Conservation (phyloP, 92 coral and sea anemone species). For the Porites evermanni region DNA sequence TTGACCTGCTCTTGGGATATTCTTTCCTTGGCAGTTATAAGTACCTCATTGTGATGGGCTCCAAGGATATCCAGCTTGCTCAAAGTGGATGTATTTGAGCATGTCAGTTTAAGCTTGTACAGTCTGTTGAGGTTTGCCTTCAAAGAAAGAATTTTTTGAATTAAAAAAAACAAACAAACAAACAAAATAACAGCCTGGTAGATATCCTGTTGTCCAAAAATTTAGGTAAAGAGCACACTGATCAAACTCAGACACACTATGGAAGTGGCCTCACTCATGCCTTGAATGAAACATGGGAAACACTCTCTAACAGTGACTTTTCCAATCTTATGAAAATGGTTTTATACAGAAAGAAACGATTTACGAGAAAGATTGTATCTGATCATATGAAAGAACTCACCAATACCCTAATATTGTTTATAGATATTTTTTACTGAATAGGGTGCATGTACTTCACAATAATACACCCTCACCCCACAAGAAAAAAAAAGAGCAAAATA, state of each 20-base stretch:
- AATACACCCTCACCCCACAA: too few species aligned
- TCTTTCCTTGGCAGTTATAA: conserved; percentile 39
- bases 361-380: conserved; percentile 17
- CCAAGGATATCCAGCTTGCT: conserved; percentile 54
- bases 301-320: conserved; percentile 10
- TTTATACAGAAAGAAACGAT: conserved; percentile 26
- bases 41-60: conserved; percentile 37
- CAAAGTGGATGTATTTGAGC: conserved; percentile 51
- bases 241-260: neutral
- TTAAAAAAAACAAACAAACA: neutral
- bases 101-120: conserved; percentile 51
- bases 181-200: conserved; percentile 27
- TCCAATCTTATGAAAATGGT: conserved; percentile 7
- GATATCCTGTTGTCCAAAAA: conserved; percentile 24
- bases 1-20: conserved; percentile 25
- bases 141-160: neutral
- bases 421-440: conserved; percentile 16
- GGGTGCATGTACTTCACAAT: neutral
- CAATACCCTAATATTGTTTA: conserved; percentile 14
- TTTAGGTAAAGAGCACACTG: conserved; percentile 26
- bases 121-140: conserved; percentile 54
- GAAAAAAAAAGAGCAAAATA: conserved; percentile 8
- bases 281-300: conserved; percentile 23
- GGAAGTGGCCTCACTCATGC: conserved; percentile 13
- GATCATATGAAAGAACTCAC: conserved; percentile 23